phyloP scores from a whole-genome alignment of 2,797 vertebrate genomes.

The Amniataba percoides region DNA sequence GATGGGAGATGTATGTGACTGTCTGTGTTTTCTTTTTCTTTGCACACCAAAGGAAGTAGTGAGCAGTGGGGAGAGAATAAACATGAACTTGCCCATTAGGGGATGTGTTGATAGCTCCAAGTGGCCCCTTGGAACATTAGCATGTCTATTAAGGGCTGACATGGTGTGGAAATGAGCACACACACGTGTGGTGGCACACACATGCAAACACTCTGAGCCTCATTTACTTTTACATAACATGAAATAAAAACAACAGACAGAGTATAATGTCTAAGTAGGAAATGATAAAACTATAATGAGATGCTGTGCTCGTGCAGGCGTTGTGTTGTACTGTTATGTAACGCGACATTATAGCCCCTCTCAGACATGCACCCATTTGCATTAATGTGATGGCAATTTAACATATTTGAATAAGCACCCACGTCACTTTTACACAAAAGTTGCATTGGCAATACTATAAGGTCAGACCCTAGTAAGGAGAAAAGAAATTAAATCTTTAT shows the following conservation, averaged over 20 bases:
- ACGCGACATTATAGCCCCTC: background rate
- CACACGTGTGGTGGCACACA: constrained; percentile 16
- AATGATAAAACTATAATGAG: background rate
- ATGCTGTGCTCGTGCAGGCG: background rate
- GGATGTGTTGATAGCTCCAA: constrained; percentile 80
- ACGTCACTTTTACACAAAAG: background rate
- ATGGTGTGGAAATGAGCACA: constrained; percentile 67
- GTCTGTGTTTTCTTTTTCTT: constrained; percentile 45
- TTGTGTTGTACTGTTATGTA: background rate
- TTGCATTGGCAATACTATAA: background rate
- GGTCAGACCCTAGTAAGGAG: background rate
- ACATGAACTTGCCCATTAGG: constrained; percentile 87
- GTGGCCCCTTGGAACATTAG: constrained; percentile 78
- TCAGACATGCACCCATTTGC: background rate
- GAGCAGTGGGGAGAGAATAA: constrained; percentile 72
- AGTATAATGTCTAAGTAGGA: background rate
- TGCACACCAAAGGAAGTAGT: constrained; percentile 59
- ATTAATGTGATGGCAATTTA: background rate
- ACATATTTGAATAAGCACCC: constrained; percentile 1
- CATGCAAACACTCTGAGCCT: constrained; percentile 5
- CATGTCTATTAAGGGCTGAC: constrained; percentile 68
- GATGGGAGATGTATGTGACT: constrained; percentile 47
- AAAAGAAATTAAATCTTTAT: too few relatives aligned
- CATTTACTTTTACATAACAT: constrained; percentile 21
- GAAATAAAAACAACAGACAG: background rate